phyloP scores from a whole-genome alignment of 2,888 invertebrate species.

The Spialia ferax region DNA sequence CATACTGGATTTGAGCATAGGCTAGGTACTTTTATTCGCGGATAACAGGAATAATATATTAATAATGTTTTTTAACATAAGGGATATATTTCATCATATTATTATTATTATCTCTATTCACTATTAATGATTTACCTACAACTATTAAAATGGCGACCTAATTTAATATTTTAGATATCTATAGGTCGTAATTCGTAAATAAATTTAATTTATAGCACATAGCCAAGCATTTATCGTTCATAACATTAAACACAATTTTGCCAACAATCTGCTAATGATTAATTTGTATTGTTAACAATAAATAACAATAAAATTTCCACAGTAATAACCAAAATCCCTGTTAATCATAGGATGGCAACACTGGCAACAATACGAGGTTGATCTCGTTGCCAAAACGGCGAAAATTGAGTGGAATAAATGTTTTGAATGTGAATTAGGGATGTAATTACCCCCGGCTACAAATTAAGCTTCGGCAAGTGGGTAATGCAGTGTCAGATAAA shows the following conservation, averaged over 20 bases:
- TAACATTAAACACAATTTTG: not conserved
- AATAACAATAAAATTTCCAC: slow-evolving; percentile 6
- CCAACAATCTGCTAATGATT: slow-evolving; percentile 6
- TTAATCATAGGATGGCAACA: slow-evolving; percentile 23
- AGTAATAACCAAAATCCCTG: slow-evolving; percentile 21
- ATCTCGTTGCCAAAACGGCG: slow-evolving; percentile 34
- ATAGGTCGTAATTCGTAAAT: too few relatives aligned
- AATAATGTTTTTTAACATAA: too few relatives aligned
- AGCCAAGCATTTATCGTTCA: not conserved
- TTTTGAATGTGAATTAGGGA: slow-evolving; percentile 49
- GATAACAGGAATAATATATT: too few relatives aligned
- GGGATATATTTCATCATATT: too few relatives aligned
- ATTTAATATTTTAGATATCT: too few relatives aligned
- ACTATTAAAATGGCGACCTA: too few relatives aligned
- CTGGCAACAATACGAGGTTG: slow-evolving; percentile 22
- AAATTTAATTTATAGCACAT: not conserved
- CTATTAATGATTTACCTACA: too few relatives aligned
- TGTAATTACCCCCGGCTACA: slow-evolving; percentile 56
- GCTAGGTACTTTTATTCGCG: too few relatives aligned
- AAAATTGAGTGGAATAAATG: slow-evolving; percentile 43
- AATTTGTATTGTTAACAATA: slow-evolving; percentile 29
- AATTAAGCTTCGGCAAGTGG: slow-evolving; percentile 56
- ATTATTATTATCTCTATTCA: too few relatives aligned
- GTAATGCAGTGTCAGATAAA: slow-evolving; percentile 63
- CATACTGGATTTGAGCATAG: too few relatives aligned